Percentiles rank a stretch among this genome's conserved stretches.
These are phyloP conservation scores for Trissolcus brochymenae DNA, from an alignment of 2,888 invertebrate genomes.

Conservation along the genomic window DNA sequence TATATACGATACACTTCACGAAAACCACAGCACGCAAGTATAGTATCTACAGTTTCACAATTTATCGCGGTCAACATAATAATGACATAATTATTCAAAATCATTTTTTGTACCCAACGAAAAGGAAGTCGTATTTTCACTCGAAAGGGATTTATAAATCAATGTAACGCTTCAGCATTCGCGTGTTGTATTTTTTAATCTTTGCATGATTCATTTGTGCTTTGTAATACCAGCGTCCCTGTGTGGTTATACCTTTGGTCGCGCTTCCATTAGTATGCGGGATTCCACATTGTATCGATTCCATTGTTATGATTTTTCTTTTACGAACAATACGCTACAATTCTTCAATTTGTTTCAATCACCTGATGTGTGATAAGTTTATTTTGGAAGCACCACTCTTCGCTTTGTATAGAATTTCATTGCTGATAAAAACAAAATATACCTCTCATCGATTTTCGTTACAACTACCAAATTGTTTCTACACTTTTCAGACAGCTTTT, in stretches of 20 bases:
- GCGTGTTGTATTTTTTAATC: constrained; percentile 12
- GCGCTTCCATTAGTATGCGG: constrained; percentile 27
- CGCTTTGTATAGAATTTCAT: no score
- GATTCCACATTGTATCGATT: constrained; percentile 26
- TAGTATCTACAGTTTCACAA: no score
- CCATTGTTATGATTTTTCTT: constrained; percentile 34
- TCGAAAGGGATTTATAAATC: constrained; percentile 12
- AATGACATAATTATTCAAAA: constrained; percentile 1
- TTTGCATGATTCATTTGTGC: constrained; percentile 14
- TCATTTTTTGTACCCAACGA: background rate
- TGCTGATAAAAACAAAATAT: no score
- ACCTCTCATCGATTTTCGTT: no score
- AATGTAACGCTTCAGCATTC: constrained; percentile 1
- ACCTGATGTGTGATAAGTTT: constrained; percentile 31
- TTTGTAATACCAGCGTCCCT: constrained; percentile 6
- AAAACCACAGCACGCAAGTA: no score
- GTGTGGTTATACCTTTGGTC: constrained; percentile 3
- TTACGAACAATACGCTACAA: constrained; percentile 22
- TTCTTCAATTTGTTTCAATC: constrained; percentile 41
- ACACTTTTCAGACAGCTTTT: no score
- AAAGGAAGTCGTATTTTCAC: background rate
- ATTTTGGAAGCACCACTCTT: constrained; percentile 12
- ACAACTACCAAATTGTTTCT: no score
- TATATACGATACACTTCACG: no score
- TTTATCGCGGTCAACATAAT: background rate